Base-by-base conservation (phyloP, 35 echinoderm and acorn worm species). In the Anneissia japonica region DNA sequence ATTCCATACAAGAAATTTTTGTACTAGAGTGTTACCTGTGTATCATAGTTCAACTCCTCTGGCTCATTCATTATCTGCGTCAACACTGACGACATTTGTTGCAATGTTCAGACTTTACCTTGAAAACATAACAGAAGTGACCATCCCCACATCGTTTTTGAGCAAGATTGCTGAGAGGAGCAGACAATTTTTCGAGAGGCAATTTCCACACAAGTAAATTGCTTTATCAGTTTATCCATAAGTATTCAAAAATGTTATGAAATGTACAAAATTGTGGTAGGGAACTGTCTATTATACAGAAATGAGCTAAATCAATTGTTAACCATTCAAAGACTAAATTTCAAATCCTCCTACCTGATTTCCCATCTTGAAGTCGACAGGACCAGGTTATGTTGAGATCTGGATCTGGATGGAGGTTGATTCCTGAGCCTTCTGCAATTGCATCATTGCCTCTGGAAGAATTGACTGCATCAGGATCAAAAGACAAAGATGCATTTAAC, bases 381-480 rank as follows among this genome's bases (percentile, higher is more conserved):
- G 75, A 94, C 92, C 92, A 94, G 0, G 19, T 16, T 2, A 64
- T 64, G 5, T 26, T 64, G 51, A 64, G 51, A 9, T 64, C 51
- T 64, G 11, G 51, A 64, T 64, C 21, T 26, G 9, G 26, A 2
- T 9, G 51, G 10, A 64, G 2, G 21, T 64, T 64, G 21, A 26
- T 64, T 64, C 51, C 51, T 26, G 26, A 64, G 19, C 51, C 51
- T 64, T 23, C 51, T 16, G 51, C 51, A 2, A 64, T 45, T 7
- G 40, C 51, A 64, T 64, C 19, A 23, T 23, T 64, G 21, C 51
- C 26, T 23, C 51, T 64, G 51, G 51, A 19, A 23, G 26, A 2
- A 64, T 64, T 64, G 26, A 64, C 26, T 64, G 2, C 83, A 94
- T 94, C 92, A 0, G 92, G 92, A 86, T 94, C 92, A 87, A 74